Evolutionary conservation across 2,797 vertebrate genomes (phyloP), one percentile per base, ranked within the genome.

Genomic region (Gymnopithys bicolor): DNA sequence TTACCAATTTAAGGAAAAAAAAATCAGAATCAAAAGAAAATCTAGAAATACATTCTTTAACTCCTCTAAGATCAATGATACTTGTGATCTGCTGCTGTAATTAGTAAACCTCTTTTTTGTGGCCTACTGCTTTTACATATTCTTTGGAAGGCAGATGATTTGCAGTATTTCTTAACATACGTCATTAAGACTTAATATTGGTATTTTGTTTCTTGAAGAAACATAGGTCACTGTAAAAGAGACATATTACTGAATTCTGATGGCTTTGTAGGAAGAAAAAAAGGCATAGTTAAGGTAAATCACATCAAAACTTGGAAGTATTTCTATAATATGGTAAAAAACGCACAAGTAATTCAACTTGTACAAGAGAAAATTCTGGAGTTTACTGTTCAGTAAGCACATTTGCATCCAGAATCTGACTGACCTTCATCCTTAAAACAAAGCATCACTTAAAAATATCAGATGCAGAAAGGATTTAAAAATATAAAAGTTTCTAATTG

Each of bases 131-230:
- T 78, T 75, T 62, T 75, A 30, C 21, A 18, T 49, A 25, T 63
- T 69, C n/a, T 91, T 84, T 88, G 23, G 83, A 91, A 95, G 52
- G 37, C 71, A 95, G 37, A 68, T 66, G 45, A 39, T 75, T 76
- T 85, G 33, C 46, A 69, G 24, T 51, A 84, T 60, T 95, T 95
- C 81, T 69, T 76, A 76, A 87, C 19, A 52, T 41, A 62, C 39
- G 25, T 28, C n/a, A 45, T 75, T n/a, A 81, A 76, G 43, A 68
- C 19, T 63, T 68, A 19, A 62, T 48, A 71, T 6, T 68, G 43
- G 8, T 15, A 33, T 60, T 70, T 78, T 41, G 5, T 48, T 70
- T 41, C 52, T 83, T 52, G 79, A 81, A 76, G 73, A 88, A 95
- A 69, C 4, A 12, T 19, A 74, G 33, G 62, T 51, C 46, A 78